Evolutionary conservation across 2,888 invertebrate species (phyloP).

Genomic region (Epinotia demarniana): DNA sequence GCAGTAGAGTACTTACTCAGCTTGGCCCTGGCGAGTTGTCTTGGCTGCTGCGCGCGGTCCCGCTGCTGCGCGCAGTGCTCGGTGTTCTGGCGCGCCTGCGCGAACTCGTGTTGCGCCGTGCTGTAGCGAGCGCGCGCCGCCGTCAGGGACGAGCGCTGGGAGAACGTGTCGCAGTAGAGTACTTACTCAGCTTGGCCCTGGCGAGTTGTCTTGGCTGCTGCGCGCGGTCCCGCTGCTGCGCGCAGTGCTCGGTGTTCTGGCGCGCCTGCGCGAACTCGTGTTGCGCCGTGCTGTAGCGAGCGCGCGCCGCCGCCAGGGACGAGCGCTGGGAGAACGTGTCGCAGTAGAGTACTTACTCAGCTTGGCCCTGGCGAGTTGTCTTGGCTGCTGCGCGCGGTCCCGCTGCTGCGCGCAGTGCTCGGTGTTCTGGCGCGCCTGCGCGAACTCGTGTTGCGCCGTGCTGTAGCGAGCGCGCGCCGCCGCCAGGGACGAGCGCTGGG

Average conservation of each 20-base stretch:
- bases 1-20: too few relatives aligned
- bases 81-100: constrained; percentile 51
- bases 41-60: constrained; percentile 25
- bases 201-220: constrained; percentile 49
- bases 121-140: constrained; percentile 39
- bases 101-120: constrained; percentile 56
- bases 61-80: constrained; percentile 47
- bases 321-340: constrained; percentile 56
- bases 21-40: constrained; percentile 53
- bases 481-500: constrained; percentile 55
- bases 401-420: constrained; percentile 47
- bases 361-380: constrained; percentile 53
- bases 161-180: constrained; percentile 56
- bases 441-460: constrained; percentile 56
- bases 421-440: constrained; percentile 51
- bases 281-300: constrained; percentile 49
- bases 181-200: too few relatives aligned
- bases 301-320: constrained; percentile 48
- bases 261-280: constrained; percentile 54
- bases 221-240: constrained; percentile 19
- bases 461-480: constrained; percentile 39
- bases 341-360: too few relatives aligned
- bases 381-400: constrained; percentile 25
- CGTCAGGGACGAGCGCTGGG: constrained; percentile 55
- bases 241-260: constrained; percentile 53